phyloP scores from a whole-genome alignment of 2,888 invertebrate genomes.

The Melinaea marsaeus region DNA sequence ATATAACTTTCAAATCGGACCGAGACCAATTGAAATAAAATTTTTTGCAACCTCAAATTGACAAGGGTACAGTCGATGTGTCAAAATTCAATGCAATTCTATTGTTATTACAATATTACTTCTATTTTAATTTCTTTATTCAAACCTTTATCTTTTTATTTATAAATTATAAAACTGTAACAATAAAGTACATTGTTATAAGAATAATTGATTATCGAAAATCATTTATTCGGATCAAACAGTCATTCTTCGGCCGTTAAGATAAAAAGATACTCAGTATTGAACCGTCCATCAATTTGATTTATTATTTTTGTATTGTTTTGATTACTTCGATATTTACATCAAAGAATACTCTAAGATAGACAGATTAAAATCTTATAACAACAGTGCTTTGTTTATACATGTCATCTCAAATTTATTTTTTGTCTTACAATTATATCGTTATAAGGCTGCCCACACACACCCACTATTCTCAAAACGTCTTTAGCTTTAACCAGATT shows the following conservation, averaged over 20 bases:
- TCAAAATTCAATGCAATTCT: neutral
- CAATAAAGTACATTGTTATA: no score
- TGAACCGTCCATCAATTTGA: neutral
- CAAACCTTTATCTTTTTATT: no score
- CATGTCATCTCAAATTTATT: slow-evolving; percentile 7
- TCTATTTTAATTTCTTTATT: no score
- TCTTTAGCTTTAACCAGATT: slow-evolving; percentile 16
- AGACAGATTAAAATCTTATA: slow-evolving; percentile 9
- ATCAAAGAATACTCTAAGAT: neutral
- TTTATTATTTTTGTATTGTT: neutral
- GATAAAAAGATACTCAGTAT: neutral
- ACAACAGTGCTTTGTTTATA: slow-evolving; percentile 6
- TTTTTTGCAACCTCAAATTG: slow-evolving; percentile 13
- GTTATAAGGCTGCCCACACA: slow-evolving; percentile 17
- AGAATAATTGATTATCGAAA: no score
- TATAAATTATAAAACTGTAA: no score
- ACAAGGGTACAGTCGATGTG: slow-evolving; percentile 3
- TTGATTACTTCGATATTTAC: neutral
- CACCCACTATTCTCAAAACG: slow-evolving; percentile 16
- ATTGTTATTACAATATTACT: no score
- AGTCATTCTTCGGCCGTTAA: no score
- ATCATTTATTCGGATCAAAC: no score
- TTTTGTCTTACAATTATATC: slow-evolving; percentile 8
- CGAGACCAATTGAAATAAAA: slow-evolving; percentile 30
- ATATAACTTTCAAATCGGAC: slow-evolving; percentile 40